Conservation (phyloP, 2,113 vertebrate species). For the Syngnathus floridae region DNA sequence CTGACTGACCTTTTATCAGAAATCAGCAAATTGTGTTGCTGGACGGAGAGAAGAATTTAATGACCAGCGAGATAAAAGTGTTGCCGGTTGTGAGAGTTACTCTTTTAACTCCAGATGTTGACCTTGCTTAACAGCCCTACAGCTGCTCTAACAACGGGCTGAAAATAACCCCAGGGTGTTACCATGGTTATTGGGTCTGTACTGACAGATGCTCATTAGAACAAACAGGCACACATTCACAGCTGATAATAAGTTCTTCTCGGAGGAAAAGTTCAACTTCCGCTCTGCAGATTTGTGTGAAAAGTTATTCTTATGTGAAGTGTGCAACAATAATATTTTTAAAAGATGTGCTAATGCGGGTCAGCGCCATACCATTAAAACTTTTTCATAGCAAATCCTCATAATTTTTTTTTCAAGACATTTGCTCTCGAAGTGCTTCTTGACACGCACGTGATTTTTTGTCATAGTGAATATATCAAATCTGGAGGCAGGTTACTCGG, state of each 20-base stretch:
- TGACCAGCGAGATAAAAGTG: conserved; percentile 35
- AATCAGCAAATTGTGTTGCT: conserved; percentile 4
- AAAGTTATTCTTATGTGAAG: background rate
- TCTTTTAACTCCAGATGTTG: conserved; percentile 61
- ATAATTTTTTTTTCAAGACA: conserved; percentile 13
- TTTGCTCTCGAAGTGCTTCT: conserved; percentile 25
- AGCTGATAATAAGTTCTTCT: conserved; percentile 31
- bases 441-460: conserved; percentile 40
- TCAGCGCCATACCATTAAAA: background rate
- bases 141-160: conserved; percentile 39
- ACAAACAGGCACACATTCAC: conserved; percentile 38
- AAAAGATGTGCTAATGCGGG: background rate
- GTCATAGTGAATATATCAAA: conserved; percentile 51
- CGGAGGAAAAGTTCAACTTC: conserved; percentile 19
- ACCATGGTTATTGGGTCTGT: conserved; percentile 48
- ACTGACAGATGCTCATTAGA: conserved; percentile 69
- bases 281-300: conserved; percentile 12
- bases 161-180: conserved; percentile 54
- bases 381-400: background rate
- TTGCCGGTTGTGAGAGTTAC: conserved; percentile 40
- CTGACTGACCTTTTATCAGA: background rate
- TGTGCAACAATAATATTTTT: background rate
- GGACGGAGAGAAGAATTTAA: conserved; percentile 17
- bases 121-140: conserved; percentile 46
- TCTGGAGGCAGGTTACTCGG: conserved; percentile 35